phyloP scores from a whole-genome alignment of 2,113 vertebrate genomes.

The Carlito syrichta region DNA sequence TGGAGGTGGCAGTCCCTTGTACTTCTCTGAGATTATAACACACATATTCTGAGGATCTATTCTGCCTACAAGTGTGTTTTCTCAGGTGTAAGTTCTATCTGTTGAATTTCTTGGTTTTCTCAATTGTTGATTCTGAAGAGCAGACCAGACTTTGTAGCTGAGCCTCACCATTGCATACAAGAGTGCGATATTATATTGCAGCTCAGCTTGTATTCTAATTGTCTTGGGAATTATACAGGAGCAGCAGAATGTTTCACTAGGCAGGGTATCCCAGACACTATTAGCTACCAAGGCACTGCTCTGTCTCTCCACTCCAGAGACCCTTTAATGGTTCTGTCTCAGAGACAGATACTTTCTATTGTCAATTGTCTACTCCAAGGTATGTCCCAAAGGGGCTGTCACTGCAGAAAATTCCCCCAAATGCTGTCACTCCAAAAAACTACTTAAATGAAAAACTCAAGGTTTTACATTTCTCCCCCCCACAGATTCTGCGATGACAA shows the following conservation, averaged over 20 bases:
- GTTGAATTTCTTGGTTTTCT: background rate
- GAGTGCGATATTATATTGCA: background rate
- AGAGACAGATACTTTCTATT: background rate
- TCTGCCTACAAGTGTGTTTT: background rate
- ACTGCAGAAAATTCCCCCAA: background rate
- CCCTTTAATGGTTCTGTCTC: background rate
- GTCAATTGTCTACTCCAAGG: background rate
- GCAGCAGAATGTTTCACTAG: background rate
- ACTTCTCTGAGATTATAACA: background rate
- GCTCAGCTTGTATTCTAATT: background rate
- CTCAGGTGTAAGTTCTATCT: background rate
- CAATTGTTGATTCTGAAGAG: background rate
- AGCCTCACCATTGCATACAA: background rate
- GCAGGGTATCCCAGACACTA: background rate
- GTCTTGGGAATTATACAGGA: background rate
- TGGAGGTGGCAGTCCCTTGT: background rate
- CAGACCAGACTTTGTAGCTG: background rate
- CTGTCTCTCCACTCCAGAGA: background rate
- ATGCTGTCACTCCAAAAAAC: background rate
- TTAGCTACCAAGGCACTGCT: background rate
- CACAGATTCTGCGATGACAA: background rate
- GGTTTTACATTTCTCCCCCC: background rate
- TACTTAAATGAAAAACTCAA: conserved; percentile 22
- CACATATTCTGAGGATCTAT: background rate
- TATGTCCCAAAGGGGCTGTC: background rate